A percentile compares a stretch with the other conserved stretches of the same genome.
phyloP scores from a whole-genome alignment of 2,113 vertebrate genomes.

The Eulemur rufifrons region DNA sequence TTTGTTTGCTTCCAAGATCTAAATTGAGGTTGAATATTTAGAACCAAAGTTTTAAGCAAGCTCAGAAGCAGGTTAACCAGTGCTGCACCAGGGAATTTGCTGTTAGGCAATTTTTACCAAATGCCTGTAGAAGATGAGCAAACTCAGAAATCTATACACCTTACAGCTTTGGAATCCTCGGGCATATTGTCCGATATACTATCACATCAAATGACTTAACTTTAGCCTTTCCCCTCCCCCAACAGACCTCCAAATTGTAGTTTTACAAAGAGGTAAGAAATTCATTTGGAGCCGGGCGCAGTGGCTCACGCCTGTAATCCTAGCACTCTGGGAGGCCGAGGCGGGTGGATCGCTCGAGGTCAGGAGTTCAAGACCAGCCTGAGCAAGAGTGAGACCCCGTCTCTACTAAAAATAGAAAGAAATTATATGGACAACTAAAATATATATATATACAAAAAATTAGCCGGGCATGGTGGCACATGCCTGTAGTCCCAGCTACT shows the following conservation, averaged over 20 bases:
- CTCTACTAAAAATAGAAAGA: no score
- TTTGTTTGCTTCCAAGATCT: constrained; percentile 65
- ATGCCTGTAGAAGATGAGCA: background rate
- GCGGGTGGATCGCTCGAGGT: no score
- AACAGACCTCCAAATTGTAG: background rate
- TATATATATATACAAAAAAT: no score
- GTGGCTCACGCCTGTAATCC: no score
- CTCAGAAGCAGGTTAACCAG: constrained; percentile 14
- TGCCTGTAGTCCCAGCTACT: no score
- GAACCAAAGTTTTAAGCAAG: constrained; percentile 46
- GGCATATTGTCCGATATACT: background rate
- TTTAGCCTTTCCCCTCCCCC: background rate
- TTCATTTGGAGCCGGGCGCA: background rate
- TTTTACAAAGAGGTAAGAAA: constrained; percentile 20
- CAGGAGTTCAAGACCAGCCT: no score
- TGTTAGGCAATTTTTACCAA: background rate
- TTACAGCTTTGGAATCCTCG: background rate
- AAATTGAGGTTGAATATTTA: constrained; percentile 65
- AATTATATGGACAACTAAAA: no score
- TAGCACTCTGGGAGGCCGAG: no score
- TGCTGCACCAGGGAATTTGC: background rate
- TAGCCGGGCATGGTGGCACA: no score
- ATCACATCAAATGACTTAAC: background rate
- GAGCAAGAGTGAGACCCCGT: no score
- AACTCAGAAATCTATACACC: background rate